Base-by-base conservation (phyloP, 1,140 invertebrate species). In the Nephila pilipes region DNA sequence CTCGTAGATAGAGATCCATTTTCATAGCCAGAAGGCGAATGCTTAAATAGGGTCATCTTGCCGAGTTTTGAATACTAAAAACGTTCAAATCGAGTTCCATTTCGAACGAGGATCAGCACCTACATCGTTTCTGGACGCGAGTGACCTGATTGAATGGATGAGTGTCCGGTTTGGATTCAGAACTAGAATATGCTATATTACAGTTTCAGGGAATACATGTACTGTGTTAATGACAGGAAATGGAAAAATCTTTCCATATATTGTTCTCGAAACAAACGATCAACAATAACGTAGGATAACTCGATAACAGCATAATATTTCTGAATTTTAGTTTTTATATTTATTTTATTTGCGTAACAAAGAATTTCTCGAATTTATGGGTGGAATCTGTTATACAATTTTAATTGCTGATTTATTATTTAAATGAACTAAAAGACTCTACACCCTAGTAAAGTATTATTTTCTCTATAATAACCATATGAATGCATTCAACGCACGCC, bases 1-100 rank as follows among this genome's bases (percentile, higher is more conserved):
- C 54, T 46, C n/a, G n/a, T 18, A 75, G 69, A 75, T 75, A 75
- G 12, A 36, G 69, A 75, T 75, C 69, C 29, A 75, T 75, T 75
- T 83, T 63, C 75, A 83, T 83, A 22, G n/a, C 69, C 20, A 22
- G 32, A 91, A 46, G 89, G 89, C 79, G 54, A 60, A 20, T 83
- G 16, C 54, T 38, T 60, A 91, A 87, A 91, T 36, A 91, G 89
- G 89, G 89, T 91, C 89, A 91, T 46, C 79, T 60, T 65, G 89
- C 32, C 32, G 22, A 25, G 79, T 16, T 46, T 83, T 36, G 75
- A 91, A 91, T 91, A 63, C 55, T n/a, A 91, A 90, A 57, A 54
- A 83, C 22, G 22, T 22, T 54, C 80, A 4, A 83, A 55, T n/a
- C 80, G 38, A 83, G 69, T 29, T 83, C 81, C 46, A 83, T 25